Evolutionary conservation across 1,140 invertebrate genomes (phyloP).

Genomic region (Zaprionus tsacasi): DNA sequence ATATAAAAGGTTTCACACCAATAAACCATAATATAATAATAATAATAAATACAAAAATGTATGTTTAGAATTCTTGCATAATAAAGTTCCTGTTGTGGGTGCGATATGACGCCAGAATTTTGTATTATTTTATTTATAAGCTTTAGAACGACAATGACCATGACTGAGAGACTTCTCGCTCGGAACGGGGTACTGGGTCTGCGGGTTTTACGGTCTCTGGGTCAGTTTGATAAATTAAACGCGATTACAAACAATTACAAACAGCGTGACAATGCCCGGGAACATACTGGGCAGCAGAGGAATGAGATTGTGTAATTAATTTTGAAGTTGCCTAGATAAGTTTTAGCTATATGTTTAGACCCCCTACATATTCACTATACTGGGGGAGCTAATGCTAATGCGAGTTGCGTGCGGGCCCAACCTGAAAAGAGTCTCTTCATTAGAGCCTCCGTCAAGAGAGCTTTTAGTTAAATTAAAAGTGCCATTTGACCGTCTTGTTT

Average conservation of each 20-base stretch:
- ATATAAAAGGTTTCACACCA: neutral
- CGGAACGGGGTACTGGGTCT: neutral
- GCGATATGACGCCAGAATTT: neutral
- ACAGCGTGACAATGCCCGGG: constrained; percentile 62
- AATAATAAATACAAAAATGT: neutral
- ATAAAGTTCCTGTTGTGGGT: neutral
- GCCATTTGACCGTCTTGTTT: constrained; percentile 16
- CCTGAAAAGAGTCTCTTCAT: constrained; percentile 38
- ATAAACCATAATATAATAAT: neutral
- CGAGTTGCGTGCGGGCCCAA: constrained; percentile 28
- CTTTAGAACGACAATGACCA: constrained; percentile 23
- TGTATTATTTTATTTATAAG: neutral
- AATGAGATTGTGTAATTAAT: constrained; percentile 55
- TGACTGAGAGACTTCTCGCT: neutral
- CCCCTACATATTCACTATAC: neutral
- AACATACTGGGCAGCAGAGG: neutral
- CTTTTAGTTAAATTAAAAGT: constrained; percentile 77
- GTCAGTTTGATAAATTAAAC: constrained; percentile 70
- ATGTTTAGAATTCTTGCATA: too few relatives aligned
- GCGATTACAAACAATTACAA: constrained; percentile 69
- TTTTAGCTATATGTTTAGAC: constrained; percentile 20
- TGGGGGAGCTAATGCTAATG: neutral
- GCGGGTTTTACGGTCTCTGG: constrained; percentile 57
- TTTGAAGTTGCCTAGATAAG: constrained; percentile 42
- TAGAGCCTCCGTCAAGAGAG: constrained; percentile 20